Percentiles rank a stretch among this genome's conserved stretches.
Conservation (phyloP, 1,140 invertebrate species). For the Antheraea pernyi region DNA sequence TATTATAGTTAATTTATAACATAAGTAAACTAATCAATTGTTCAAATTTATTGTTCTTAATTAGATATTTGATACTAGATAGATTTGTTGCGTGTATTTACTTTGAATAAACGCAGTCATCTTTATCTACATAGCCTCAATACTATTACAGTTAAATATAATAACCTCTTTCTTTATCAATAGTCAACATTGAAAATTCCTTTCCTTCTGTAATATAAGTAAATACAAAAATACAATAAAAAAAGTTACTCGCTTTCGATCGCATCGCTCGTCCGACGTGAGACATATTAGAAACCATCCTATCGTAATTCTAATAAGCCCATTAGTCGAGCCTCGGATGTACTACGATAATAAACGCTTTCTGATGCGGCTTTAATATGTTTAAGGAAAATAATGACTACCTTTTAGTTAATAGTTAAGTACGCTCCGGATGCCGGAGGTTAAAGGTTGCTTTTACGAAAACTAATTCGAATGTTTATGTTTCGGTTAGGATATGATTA, state of each 20-base stretch:
- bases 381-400: conserved; percentile 30
- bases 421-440: conserved; percentile 10
- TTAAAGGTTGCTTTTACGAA: neutral
- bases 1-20: too few relatives aligned
- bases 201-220: too few relatives aligned
- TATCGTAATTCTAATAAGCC: conserved; percentile 43
- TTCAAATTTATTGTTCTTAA: too few relatives aligned
- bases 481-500: neutral
- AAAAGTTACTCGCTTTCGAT: neutral
- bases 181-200: too few relatives aligned
- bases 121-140: too few relatives aligned
- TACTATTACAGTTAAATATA: too few relatives aligned
- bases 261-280: neutral
- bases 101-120: too few relatives aligned
- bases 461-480: neutral
- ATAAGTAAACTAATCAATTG: too few relatives aligned
- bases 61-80: too few relatives aligned
- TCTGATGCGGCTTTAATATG: conserved; percentile 33
- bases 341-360: conserved; percentile 31
- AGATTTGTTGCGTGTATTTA: too few relatives aligned
- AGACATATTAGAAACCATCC: conserved; percentile 4
- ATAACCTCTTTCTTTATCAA: too few relatives aligned
- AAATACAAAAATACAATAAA: too few relatives aligned
- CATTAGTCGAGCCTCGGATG: conserved; percentile 26
- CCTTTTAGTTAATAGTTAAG: conserved; percentile 19